Conservation (phyloP, 2,888 invertebrate genomes). For the Lasioglossum oenotherae region DNA sequence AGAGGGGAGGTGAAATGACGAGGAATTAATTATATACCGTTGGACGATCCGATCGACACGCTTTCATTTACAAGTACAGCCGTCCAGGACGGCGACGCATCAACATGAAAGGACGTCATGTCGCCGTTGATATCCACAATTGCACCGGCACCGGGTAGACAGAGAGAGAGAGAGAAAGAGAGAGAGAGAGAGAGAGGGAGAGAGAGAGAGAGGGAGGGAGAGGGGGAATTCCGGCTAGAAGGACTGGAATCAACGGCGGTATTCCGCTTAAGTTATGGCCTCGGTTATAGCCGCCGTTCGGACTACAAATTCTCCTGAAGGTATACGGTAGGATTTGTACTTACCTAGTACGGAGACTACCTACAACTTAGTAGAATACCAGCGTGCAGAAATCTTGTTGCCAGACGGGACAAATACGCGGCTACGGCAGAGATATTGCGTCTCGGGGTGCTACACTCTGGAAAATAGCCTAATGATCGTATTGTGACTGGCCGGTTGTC, state of each 20-base stretch:
- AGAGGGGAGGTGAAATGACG: not conserved
- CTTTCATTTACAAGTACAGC: slow-evolving; percentile 34
- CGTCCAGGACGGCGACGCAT: slow-evolving; percentile 21
- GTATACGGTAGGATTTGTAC: slow-evolving; percentile 71
- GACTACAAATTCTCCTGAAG: slow-evolving; percentile 71
- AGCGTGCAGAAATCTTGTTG: slow-evolving; percentile 69
- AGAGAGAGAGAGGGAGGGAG: not conserved
- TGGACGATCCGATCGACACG: slow-evolving; percentile 35
- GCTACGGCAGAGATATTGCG: slow-evolving; percentile 67
- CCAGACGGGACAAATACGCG: slow-evolving; percentile 70
- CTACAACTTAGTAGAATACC: slow-evolving; percentile 71
- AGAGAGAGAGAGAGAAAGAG: not conserved
- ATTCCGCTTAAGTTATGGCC: slow-evolving; percentile 72
- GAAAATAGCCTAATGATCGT: slow-evolving; percentile 73
- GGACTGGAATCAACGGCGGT: slow-evolving; percentile 63
- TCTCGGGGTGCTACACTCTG: slow-evolving; percentile 60
- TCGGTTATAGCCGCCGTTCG: slow-evolving; percentile 72
- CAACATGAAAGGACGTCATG: slow-evolving; percentile 52
- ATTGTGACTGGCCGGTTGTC: slow-evolving; percentile 67
- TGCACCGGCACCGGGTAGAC: slow-evolving; percentile 23
- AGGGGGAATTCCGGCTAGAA: slow-evolving; percentile 53
- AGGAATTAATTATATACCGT: slow-evolving; percentile 41
- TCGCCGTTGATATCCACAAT: slow-evolving; percentile 63
- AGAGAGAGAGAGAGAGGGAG: not conserved
- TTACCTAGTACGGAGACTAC: slow-evolving; percentile 71